A percentile compares a stretch with the other conserved stretches of the same genome.
phyloP scores from a whole-genome alignment of 2,113 vertebrate genomes.

The Hippocampus guttulatus region DNA sequence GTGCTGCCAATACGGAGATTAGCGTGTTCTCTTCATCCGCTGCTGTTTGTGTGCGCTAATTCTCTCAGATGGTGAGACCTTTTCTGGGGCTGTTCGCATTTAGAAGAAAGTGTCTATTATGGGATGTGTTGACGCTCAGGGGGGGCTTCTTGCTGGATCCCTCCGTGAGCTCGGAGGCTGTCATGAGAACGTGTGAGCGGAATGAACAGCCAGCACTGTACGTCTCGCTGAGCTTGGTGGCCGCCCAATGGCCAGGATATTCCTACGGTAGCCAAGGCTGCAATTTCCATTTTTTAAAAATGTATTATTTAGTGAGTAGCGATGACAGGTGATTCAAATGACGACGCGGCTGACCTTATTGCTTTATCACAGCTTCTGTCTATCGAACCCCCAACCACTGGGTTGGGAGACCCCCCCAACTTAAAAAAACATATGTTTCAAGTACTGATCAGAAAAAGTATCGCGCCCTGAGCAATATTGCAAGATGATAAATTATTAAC shows the following conservation, averaged over 20 bases:
- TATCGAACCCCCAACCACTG: no score
- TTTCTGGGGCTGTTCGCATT: constrained; percentile 70
- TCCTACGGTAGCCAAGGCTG: constrained; percentile 25
- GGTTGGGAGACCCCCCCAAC: no score
- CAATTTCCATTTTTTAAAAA: constrained; percentile 38
- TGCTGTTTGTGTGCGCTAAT: constrained; percentile 37
- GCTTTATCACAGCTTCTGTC: neutral
- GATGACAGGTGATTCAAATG: neutral
- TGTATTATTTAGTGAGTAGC: constrained; percentile 3
- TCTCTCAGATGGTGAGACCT: constrained; percentile 62
- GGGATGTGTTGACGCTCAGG: constrained; percentile 60
- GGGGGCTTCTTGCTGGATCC: constrained; percentile 46
- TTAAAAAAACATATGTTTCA: no score
- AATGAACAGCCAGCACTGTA: constrained; percentile 19
- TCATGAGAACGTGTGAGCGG: constrained; percentile 39
- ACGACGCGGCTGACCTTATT: neutral
- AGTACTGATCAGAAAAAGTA: neutral
- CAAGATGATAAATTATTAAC: no score
- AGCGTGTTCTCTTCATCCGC: constrained; percentile 24
- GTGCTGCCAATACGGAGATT: constrained; percentile 31
- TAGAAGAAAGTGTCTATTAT: constrained; percentile 63
- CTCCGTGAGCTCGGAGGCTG: constrained; percentile 50
- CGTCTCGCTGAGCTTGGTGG: constrained; percentile 25
- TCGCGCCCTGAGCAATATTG: neutral
- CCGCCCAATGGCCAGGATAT: constrained; percentile 36